Evolutionary conservation across 1,140 invertebrate genomes (phyloP).

Genomic region (Probaryconus sp.): DNA sequence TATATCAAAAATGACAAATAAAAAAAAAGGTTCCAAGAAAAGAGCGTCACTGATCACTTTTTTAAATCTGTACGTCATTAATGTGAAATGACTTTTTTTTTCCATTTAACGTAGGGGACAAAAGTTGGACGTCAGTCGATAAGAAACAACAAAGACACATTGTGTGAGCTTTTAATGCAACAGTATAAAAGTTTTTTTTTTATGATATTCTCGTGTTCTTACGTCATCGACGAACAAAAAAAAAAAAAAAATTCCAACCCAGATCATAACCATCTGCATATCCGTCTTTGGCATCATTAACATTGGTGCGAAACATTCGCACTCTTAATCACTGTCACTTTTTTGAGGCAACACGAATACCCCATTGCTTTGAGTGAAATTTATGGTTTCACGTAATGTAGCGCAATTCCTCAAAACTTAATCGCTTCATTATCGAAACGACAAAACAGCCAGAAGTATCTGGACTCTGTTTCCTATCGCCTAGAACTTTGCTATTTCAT

Average conservation of each 20-base stretch:
- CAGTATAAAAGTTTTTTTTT: slow-evolving; percentile 22
- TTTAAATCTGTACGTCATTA: no score
- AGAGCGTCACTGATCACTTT: no score
- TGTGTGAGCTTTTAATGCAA: background rate
- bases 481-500: no score
- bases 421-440: no score
- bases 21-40: background rate
- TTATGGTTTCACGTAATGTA: slow-evolving; percentile 32
- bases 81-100: no score
- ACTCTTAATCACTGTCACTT: slow-evolving; percentile 56
- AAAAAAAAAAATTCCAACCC: slow-evolving; percentile 29
- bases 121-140: slow-evolving; percentile 6
- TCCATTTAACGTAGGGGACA: no score
- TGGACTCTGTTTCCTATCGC: no score
- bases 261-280: slow-evolving; percentile 50
- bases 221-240: slow-evolving; percentile 27
- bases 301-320: slow-evolving; percentile 41
- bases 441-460: no score
- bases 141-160: slow-evolving; percentile 9
- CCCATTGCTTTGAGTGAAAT: slow-evolving; percentile 41
- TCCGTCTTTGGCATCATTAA: slow-evolving; percentile 50
- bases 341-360: slow-evolving; percentile 44
- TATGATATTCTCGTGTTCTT: slow-evolving; percentile 19
- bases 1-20: no score
- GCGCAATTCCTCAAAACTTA: slow-evolving; percentile 8